Evolutionary conservation across 1,140 invertebrate genomes (phyloP).

Genomic region (Bradysia coprophila): DNA sequence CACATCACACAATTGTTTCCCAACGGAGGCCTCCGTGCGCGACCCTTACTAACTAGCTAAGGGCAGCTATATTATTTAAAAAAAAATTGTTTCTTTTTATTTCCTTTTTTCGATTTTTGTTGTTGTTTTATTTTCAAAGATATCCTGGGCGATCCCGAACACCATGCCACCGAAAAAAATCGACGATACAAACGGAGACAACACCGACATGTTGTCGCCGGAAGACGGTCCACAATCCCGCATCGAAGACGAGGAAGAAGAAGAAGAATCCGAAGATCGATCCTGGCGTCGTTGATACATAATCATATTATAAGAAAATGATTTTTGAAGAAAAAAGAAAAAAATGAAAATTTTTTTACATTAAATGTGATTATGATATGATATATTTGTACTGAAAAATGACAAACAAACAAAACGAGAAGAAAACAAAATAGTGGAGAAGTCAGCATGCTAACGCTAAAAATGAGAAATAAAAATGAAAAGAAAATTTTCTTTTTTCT

Average conservation of each 20-base stretch:
- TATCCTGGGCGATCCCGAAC: slow-evolving; percentile 1
- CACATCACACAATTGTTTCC: not conserved
- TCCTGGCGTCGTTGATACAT: slow-evolving; percentile 21
- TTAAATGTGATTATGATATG: too few species aligned
- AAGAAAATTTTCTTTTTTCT: too few species aligned
- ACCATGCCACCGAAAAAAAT: not conserved
- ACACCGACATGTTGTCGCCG: slow-evolving; percentile 7
- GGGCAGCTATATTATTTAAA: not conserved
- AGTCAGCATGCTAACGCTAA: too few species aligned
- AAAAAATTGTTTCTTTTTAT: not conserved
- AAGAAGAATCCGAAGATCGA: slow-evolving; percentile 21
- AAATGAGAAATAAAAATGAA: too few species aligned
- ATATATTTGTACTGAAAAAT: too few species aligned
- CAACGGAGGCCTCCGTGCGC: not conserved
- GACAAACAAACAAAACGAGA: too few species aligned
- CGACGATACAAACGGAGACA: not conserved
- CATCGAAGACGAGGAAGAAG: slow-evolving; percentile 22
- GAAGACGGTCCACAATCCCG: slow-evolving; percentile 19
- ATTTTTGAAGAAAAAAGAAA: too few species aligned
- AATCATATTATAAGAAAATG: too few species aligned
- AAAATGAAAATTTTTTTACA: too few species aligned
- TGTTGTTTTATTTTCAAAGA: not conserved
- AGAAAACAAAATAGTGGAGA: too few species aligned
- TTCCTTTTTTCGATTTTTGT: not conserved
- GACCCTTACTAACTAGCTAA: not conserved